Percentiles rank a stretch among this genome's conserved stretches.
Conservation (phyloP, 2,113 vertebrate species). For the Eulemur rufifrons region DNA sequence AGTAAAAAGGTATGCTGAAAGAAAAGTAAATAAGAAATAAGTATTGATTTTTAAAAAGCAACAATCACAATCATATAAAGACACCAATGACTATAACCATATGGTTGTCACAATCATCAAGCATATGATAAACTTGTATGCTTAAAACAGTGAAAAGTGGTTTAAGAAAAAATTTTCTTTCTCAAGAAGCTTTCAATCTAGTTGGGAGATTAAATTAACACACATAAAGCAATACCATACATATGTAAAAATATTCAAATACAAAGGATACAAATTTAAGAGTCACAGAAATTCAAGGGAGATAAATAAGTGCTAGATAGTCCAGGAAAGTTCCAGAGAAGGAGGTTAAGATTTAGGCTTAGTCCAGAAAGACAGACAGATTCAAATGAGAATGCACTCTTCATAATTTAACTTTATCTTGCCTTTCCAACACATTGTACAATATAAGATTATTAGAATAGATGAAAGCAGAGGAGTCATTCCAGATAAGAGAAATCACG, state of each 20-base stretch:
- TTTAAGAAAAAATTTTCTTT: not conserved
- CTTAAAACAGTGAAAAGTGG: slow-evolving; percentile 7
- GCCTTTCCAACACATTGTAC: not conserved
- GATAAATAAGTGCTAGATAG: not conserved
- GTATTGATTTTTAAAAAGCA: slow-evolving; percentile 24
- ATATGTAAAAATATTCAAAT: slow-evolving; percentile 20
- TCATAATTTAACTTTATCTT: not conserved
- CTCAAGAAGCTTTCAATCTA: not conserved
- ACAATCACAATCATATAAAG: slow-evolving; percentile 24
- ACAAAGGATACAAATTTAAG: slow-evolving; percentile 35
- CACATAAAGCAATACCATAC: not conserved
- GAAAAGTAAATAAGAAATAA: slow-evolving; percentile 32
- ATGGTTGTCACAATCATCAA: slow-evolving; percentile 4
- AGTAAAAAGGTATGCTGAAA: slow-evolving; percentile 14
- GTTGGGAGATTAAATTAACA: not conserved
- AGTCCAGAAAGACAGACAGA: not conserved
- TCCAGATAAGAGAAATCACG: not conserved
- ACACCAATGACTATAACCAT: not conserved
- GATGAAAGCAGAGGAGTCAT: not conserved
- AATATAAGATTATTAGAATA: slow-evolving; percentile 39
- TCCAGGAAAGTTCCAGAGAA: not conserved
- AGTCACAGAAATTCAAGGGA: not conserved
- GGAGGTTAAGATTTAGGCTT: not conserved
- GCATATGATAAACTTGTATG: not conserved
- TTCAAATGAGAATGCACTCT: not conserved